Evolutionary conservation across 1,140 invertebrate genomes (phyloP), one percentile per base, ranked within the genome.

Genomic region (Diachasmimorpha longicaudata): DNA sequence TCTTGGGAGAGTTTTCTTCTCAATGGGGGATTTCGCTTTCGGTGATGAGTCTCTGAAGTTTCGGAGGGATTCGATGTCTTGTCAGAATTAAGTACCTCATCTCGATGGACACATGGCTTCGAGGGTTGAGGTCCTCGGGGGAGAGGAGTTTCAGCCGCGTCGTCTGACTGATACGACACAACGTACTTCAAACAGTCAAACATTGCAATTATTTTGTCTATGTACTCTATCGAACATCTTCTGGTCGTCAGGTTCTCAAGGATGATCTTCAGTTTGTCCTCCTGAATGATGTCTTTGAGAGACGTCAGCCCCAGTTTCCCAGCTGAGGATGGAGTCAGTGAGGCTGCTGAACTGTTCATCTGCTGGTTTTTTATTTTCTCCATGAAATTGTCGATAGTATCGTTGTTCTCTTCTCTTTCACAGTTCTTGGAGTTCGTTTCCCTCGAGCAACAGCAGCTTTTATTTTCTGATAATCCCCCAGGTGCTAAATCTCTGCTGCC

Each of bases 221-320:
- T 77, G 19, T 84, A 86, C 10, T 83, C 67, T 11, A 76, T n/a
- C 13, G 85, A 70, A 31, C 77, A 83, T 70, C 84, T 85, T 44
- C 81, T 82, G 37, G 82, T 74, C 4, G 66, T 55, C 25, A 88
- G 73, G 70, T 76, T 84, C 19, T 81, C 71, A n/a, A 84, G 52
- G 31, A 87, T 83, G 0, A 74, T 36, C 10, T 70, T 75, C 5
- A 85, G 13, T 44, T 83, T 85, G 25, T 87, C 81, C 48, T 83
- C 79, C 0, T 71, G 72, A 14, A 85, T 72, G 11, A 81, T 75
- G 31, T 83, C 77, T 19, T 74, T 76, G 14, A 85, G 77, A 58
- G 58, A 58, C 31, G 69, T 44, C 5, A 39, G 42, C 39, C 5
- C 10, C 5, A 14, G 39, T 10, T n/a, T 63, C 3, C 23, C 14